Base-by-base conservation (phyloP, 2,113 vertebrate species). In the Oncorhynchus mykiss region DNA sequence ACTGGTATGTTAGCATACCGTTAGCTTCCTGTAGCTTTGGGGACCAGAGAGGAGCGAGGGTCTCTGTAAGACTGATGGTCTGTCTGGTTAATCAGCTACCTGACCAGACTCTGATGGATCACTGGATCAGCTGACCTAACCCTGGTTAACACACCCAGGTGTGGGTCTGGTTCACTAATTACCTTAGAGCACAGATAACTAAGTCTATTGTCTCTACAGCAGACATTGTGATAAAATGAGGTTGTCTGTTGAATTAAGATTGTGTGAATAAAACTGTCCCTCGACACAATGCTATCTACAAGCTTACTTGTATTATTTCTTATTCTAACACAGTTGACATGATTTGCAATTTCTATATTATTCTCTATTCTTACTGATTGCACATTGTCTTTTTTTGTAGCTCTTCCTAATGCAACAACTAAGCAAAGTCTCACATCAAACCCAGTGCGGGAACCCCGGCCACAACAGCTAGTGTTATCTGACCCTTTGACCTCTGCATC, bases 101-200 rank as follows among this genome's bases (percentile, higher is more conserved):
- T 90, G 91, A 45, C 39, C 39, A 45, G 39, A 92, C 66, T 4
- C 88, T 94, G 95, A 96, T 96, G 95, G 94, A 96, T 96, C 84
- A 82, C 76, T 72, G 84, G 85, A 82, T 89, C 86, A 59, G 70
- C 90, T 92, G 94, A 93, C 92, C 51, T 18, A 89, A 93, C 89
- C 80, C 91, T 92, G 91, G 91, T 91, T 91, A 90, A 94, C 93
- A 45, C 39, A 87, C 92, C 49, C 16, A 93, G 95, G 90, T 94
- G 94, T 95, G 91, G 75, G 64, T 92, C 91, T 90, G 94, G 94
- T 95, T 92, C 90, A 93, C 91, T 94, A 95, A 96, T 96, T 95
- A 94, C 94, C 89, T 90, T 92, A 92, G 60, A 54, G 39, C n/a
- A 11, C 39, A 45, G 39, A 45, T 2, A 45, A 45, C 39, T 11